Evolutionary conservation across 2,888 invertebrate genomes (phyloP).

Genomic region (Tetheella fluctuosa): DNA sequence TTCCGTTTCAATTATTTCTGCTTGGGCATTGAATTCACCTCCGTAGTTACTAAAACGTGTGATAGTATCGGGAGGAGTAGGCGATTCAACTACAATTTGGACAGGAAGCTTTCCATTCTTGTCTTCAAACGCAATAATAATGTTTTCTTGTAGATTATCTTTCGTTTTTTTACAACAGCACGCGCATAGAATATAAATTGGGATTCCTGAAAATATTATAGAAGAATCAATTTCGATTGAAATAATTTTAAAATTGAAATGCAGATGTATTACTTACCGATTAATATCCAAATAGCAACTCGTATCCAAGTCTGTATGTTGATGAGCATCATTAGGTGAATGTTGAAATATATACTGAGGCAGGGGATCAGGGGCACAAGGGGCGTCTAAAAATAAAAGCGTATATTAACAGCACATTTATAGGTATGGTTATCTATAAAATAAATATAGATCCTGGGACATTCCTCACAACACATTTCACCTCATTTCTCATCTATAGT

Average conservation of each 20-base stretch:
- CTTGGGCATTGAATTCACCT: slow-evolving; percentile 38
- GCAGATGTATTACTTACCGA: slow-evolving; percentile 83
- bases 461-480: too few species aligned
- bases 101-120: slow-evolving; percentile 67
- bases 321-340: slow-evolving; percentile 93
- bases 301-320: slow-evolving; percentile 92
- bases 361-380: slow-evolving; percentile 92
- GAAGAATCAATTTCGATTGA: slow-evolving; percentile 2
- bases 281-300: slow-evolving; percentile 90
- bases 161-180: slow-evolving; percentile 59
- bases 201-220: slow-evolving; percentile 61
- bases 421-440: too few species aligned
- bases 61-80: slow-evolving; percentile 71
- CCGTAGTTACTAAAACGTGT: slow-evolving; percentile 50
- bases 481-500: too few species aligned
- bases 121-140: slow-evolving; percentile 41
- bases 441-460: too few species aligned
- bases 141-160: slow-evolving; percentile 43
- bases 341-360: slow-evolving; percentile 91
- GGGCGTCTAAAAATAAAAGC: slow-evolving; percentile 87
- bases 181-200: slow-evolving; percentile 66
- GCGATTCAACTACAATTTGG: slow-evolving; percentile 72
- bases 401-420: background rate
- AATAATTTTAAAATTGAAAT: background rate
- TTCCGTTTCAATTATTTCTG: slow-evolving; percentile 20